Percentiles rank a stretch among this genome's conserved stretches.
Evolutionary conservation across 2,113 vertebrate genomes (phyloP).

Genomic region (Hippocampus zosterae): DNA sequence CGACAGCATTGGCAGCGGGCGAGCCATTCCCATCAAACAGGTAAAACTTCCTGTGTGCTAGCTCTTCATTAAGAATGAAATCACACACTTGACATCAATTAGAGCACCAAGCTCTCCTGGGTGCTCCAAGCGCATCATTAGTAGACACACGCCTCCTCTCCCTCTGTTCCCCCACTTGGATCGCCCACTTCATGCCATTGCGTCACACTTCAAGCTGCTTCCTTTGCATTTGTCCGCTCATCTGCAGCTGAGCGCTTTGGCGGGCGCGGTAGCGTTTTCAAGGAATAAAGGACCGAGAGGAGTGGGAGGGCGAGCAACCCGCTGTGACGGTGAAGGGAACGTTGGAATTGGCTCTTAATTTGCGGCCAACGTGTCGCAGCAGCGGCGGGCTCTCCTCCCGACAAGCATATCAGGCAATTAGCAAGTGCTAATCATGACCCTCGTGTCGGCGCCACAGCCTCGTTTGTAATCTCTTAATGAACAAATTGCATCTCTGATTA

Average conservation of each 20-base stretch:
- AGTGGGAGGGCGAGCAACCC: conserved; percentile 5
- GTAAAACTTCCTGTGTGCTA: conserved; percentile 68
- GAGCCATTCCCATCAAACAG: conserved; percentile 99
- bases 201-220: conserved; percentile 50
- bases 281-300: conserved; percentile 48
- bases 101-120: conserved; percentile 82
- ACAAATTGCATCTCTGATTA: conserved; percentile 94
- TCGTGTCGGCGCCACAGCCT: conserved; percentile 79
- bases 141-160: conserved; percentile 61
- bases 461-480: conserved; percentile 97
- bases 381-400: neutral
- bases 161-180: conserved; percentile 48
- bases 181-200: conserved; percentile 41
- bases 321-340: conserved; percentile 30
- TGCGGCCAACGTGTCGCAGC: conserved; percentile 44
- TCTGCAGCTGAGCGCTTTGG: conserved; percentile 71
- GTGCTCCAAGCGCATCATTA: conserved; percentile 93
- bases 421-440: conserved; percentile 80
- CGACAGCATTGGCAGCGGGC: conserved; percentile 97
- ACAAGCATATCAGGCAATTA: conserved; percentile 89
- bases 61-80: conserved; percentile 85
- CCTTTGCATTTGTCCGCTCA: conserved; percentile 52
- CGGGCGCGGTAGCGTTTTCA: conserved; percentile 65
- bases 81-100: conserved; percentile 98
- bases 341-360: conserved; percentile 60